Conservation (phyloP, 1,140 invertebrate species). For the Drosophila novamexicana region DNA sequence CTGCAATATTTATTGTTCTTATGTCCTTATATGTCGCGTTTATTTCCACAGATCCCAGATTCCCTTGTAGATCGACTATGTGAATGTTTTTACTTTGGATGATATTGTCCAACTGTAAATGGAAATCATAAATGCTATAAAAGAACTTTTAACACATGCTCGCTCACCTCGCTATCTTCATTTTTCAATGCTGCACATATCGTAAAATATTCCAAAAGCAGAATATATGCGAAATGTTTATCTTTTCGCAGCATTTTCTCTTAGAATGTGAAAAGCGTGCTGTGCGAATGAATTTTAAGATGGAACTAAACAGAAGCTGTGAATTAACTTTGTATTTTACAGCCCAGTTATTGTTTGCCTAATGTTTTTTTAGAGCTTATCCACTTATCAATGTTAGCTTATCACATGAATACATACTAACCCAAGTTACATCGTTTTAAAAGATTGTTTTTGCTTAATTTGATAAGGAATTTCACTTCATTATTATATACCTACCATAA, state of each 20-base stretch:
- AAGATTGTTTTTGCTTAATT: neutral
- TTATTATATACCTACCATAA: neutral
- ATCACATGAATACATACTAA: conserved; percentile 2
- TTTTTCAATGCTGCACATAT: neutral
- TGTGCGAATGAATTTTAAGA: conserved; percentile 12
- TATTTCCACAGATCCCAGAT: conserved; percentile 2
- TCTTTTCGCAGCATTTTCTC: conserved; percentile 2
- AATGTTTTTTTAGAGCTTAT: conserved; percentile 10
- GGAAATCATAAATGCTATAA: neutral
- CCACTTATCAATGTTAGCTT: conserved; percentile 28
- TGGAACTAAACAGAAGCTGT: conserved; percentile 36
- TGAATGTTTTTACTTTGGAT: conserved; percentile 24
- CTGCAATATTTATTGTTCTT: conserved; percentile 4
- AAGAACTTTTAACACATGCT: neutral
- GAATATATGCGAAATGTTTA: conserved; percentile 9
- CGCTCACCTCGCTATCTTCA: conserved; percentile 14
- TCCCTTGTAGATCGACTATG: conserved; percentile 24
- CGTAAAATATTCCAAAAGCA: neutral
- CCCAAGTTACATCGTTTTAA: conserved; percentile 1
- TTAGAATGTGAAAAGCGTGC: neutral
- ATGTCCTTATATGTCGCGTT: conserved; percentile 44
- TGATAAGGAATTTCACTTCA: conserved; percentile 1
- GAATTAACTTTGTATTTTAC: neutral
- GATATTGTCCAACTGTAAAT: conserved; percentile 8
- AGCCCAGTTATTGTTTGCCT: neutral